These are phyloP conservation scores for Coendou prehensilis DNA, from an alignment of 2,797 vertebrate species.

Conservation along the genomic window DNA sequence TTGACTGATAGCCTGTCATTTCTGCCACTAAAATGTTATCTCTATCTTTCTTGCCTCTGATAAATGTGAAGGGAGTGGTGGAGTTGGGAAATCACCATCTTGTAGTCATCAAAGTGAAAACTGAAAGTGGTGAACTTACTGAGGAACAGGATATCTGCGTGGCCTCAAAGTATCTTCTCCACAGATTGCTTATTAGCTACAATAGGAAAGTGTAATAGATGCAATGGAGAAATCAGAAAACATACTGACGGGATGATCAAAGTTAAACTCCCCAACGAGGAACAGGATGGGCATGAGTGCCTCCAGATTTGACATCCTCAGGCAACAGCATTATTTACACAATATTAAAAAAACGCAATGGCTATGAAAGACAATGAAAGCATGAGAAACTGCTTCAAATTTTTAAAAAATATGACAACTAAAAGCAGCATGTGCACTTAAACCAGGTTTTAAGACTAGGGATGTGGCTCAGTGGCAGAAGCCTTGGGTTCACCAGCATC, in stretches of 20 bases:
- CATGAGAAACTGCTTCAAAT: background rate
- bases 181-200: background rate
- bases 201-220: background rate
- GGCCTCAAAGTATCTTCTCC: background rate
- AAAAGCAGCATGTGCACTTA: background rate
- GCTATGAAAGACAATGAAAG: background rate
- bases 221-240: background rate
- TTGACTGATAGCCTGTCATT: background rate
- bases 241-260: background rate
- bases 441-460: background rate
- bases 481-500: background rate
- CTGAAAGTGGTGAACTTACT: background rate
- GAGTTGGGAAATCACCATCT: background rate
- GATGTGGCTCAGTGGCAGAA: background rate
- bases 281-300: background rate
- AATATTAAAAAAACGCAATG: constrained; percentile 21
- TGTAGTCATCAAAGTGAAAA: constrained; percentile 4
- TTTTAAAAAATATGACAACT: constrained; percentile 42
- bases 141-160: background rate
- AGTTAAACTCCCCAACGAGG: constrained; percentile 41
- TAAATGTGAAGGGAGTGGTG: background rate
- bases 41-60: background rate
- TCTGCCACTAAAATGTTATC: constrained; percentile 1
- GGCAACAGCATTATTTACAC: background rate
- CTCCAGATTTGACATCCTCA: background rate